Base-by-base conservation (phyloP, 2,888 invertebrate species). In the Steromphala cineraria region DNA sequence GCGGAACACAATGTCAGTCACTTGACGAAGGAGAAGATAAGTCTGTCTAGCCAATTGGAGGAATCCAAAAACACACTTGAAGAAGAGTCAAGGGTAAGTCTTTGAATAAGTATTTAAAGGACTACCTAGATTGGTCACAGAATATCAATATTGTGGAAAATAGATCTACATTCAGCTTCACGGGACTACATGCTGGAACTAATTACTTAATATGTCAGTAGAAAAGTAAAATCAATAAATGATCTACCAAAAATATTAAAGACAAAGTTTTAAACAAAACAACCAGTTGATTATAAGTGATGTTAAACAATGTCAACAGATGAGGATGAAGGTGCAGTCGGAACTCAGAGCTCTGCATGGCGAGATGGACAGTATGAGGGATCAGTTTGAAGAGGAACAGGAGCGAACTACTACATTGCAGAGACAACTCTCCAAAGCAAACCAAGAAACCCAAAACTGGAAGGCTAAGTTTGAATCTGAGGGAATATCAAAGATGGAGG, bases 301-400 rank as follows among this genome's bases (percentile, higher is more conserved):
- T 19, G 28, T n/a, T 36, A 8, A 46, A 46, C 7, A 10, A 46
- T 46, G 7, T 46, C 46, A 46, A 10, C 92, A 94, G 74, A 93
- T 94, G 17, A 55, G 79, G 17, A 52, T 83, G 78, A 91, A 91
- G 83, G 84, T 89, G 67, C 90, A 90, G 87, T 88, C 88, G 95
- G 98, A 99, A 95, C 98, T 98, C 97, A 97, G 99, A 94, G 99
- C 98, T 95, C 95, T 99, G 95, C 98, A 98, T 94, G 98, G 98
- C 95, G 99, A 99, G 95, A 95, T 99, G 94, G 99, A 99, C 95
- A 98, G 98, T 95, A 96, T 99, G 94, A 97, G 98, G 93, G 99
- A 99, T 95, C 98, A 98, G 95, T 96, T 99, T 89, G 99, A 99
- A 94, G 99, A 99, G 94, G 99, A 99, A 95, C 97, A 98, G 88